A percentile compares a stretch with the other conserved stretches of the same genome.
Evolutionary conservation across 2,113 vertebrate genomes (phyloP).

Genomic region (Microcebus griseorufus): DNA sequence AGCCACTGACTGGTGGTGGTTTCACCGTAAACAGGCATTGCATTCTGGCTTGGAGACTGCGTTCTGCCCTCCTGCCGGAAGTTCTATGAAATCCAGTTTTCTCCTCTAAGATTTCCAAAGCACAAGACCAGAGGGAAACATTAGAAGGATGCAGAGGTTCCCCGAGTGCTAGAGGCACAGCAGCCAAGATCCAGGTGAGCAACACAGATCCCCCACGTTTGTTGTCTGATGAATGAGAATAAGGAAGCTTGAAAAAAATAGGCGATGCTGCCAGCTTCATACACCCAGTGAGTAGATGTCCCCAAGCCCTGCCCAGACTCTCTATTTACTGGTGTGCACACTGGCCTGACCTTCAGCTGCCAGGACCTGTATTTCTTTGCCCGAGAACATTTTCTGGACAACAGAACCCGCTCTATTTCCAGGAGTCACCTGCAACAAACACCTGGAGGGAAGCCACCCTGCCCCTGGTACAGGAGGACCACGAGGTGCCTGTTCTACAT

Average conservation of each 20-base stretch:
- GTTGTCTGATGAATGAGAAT: background rate
- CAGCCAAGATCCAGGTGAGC: background rate
- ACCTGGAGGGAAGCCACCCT: background rate
- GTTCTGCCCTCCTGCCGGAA: background rate
- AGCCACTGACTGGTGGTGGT: background rate
- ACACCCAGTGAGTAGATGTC: background rate
- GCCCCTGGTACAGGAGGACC: rapidly evolving
- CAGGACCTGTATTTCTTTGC: background rate
- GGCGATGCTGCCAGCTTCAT: rapidly evolving
- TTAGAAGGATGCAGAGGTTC: rapidly evolving
- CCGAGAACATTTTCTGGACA: no score
- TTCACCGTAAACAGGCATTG: background rate
- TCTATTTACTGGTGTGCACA: rapidly evolving
- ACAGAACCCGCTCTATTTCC: background rate
- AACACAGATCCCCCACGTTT: background rate
- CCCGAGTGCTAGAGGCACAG: rapidly evolving
- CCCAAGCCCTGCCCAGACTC: rapidly evolving
- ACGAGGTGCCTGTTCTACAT: rapidly evolving
- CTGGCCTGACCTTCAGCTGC: background rate
- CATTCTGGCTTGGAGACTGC: rapidly evolving
- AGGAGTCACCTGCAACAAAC: rapidly evolving
- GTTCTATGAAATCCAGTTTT: background rate
- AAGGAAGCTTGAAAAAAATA: background rate
- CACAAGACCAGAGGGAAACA: no score
- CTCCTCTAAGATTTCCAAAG: background rate